Evolutionary conservation across 2,797 vertebrate species (phyloP).

Genomic region (Serranus cabrilla): DNA sequence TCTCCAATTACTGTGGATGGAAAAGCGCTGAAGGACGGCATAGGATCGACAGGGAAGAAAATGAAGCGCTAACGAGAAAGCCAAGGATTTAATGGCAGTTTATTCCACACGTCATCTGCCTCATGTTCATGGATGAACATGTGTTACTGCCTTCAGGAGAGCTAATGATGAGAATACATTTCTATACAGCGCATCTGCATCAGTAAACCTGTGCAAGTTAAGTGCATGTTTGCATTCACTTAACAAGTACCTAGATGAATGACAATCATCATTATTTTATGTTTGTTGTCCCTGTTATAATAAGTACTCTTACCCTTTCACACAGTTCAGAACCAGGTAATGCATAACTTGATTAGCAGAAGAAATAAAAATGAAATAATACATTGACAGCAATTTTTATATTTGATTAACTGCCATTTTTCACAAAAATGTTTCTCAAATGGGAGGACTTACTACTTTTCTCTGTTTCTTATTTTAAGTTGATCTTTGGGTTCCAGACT

Average conservation of each 20-base stretch:
- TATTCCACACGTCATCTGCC: conserved; percentile 35
- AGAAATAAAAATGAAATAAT: neutral
- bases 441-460: neutral
- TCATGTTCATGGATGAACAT: conserved; percentile 36
- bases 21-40: conserved; percentile 51
- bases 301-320: neutral
- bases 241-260: neutral
- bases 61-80: conserved; percentile 43
- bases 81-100: conserved; percentile 36
- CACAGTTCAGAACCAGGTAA: neutral
- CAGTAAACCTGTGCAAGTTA: neutral
- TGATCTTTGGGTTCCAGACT: too few species aligned
- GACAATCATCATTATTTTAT: too few species aligned
- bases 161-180: conserved; percentile 12
- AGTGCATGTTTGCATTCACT: neutral
- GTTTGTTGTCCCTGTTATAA: neutral
- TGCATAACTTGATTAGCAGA: neutral
- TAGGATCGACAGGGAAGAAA: conserved; percentile 33
- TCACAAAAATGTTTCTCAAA: neutral
- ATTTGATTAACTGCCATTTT: neutral
- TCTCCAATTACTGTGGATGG: conserved; percentile 61
- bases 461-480: too few species aligned
- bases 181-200: neutral
- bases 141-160: conserved; percentile 30
- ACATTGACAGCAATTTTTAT: neutral